Percentiles rank a stretch among this genome's conserved stretches.
These are phyloP conservation scores for Dasyurus viverrinus DNA, from an alignment of 2,113 vertebrate genomes.

Conservation along the genomic window DNA sequence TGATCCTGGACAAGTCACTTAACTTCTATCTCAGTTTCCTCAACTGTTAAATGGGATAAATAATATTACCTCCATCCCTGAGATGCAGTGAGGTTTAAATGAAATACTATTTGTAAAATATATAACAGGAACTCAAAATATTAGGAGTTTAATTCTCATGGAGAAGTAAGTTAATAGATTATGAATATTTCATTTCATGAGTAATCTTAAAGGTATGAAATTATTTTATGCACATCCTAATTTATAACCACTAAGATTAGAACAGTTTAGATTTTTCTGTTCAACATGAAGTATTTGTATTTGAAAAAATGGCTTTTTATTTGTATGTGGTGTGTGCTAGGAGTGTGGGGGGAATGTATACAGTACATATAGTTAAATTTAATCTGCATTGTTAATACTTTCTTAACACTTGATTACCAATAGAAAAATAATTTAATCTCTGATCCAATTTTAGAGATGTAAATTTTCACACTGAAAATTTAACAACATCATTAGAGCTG, in stretches of 20 bases:
- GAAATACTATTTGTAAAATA: neutral
- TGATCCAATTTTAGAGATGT: neutral
- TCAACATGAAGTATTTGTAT: neutral
- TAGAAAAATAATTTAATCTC: neutral
- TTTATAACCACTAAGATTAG: neutral
- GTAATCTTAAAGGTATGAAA: neutral
- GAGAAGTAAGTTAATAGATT: neutral
- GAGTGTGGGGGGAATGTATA: neutral
- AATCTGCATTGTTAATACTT: neutral
- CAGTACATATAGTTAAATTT: neutral
- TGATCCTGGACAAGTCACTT: neutral
- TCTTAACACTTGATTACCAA: neutral
- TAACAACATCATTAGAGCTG: neutral
- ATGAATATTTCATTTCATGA: neutral
- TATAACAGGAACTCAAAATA: neutral
- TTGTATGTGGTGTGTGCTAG: neutral
- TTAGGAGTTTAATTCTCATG: neutral
- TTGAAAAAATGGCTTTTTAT: neutral
- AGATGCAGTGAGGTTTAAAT: neutral
- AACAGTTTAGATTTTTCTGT: neutral
- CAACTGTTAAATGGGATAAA: neutral
- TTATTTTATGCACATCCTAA: neutral
- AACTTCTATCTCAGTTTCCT: neutral
- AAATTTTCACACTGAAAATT: neutral
- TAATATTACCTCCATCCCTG: neutral